A percentile compares a stretch with the other conserved stretches of the same genome.
Conservation (phyloP, 2,113 vertebrate species). For the Pycnonotus jocosus region DNA sequence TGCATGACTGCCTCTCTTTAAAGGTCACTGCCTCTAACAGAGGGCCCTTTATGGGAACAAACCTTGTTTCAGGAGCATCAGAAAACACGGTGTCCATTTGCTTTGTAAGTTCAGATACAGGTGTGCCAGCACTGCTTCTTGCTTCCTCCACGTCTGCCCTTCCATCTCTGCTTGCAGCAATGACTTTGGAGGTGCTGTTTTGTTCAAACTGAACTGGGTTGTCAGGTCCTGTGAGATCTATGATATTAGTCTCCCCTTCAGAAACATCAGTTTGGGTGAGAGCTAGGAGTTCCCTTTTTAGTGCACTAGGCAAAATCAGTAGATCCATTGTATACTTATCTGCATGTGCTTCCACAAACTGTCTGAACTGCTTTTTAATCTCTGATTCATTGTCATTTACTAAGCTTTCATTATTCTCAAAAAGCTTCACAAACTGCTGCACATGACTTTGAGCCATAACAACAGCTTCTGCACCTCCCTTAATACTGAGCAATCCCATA, state of each 20-base stretch:
- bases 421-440: constrained; percentile 92
- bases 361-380: constrained; percentile 87
- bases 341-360: constrained; percentile 87
- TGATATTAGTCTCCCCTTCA: not conserved
- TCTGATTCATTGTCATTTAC: constrained; percentile 78
- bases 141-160: constrained; percentile 67
- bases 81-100: constrained; percentile 87
- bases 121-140: constrained; percentile 85
- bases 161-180: not conserved
- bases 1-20: constrained; percentile 84
- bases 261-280: constrained; percentile 70
- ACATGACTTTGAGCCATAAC: constrained; percentile 94
- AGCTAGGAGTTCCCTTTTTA: constrained; percentile 88
- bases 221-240: constrained; percentile 27
- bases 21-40: not conserved
- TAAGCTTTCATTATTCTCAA: constrained; percentile 83
- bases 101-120: constrained; percentile 88
- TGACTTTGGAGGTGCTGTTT: not conserved
- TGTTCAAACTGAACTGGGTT: not conserved
- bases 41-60: constrained; percentile 57
- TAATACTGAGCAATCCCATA: constrained; percentile 80
- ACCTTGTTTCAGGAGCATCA: constrained; percentile 57
- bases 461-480: constrained; percentile 86
- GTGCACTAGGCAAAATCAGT: constrained; percentile 87
- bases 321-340: constrained; percentile 96